Evolutionary conservation across 2,797 vertebrate genomes (phyloP).

Genomic region (Kryptolebias ocellatus): DNA sequence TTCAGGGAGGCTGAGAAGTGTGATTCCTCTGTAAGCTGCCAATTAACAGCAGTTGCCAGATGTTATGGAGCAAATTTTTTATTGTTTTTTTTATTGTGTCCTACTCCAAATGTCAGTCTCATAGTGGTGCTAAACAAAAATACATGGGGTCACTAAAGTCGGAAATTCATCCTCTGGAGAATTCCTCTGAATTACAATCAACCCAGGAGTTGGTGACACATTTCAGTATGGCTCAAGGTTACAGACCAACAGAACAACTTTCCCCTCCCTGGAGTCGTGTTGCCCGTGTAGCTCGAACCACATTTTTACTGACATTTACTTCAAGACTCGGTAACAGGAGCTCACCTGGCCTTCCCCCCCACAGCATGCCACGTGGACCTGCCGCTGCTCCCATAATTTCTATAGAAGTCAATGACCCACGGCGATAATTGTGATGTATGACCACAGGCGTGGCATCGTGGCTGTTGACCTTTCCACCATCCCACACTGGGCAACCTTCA

Average conservation of each 20-base stretch:
- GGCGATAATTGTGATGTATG: constrained; percentile 81
- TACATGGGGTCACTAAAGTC: neutral
- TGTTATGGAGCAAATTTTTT: neutral
- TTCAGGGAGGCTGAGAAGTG: too few relatives aligned
- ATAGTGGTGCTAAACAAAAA: neutral
- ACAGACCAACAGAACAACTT: constrained; percentile 9
- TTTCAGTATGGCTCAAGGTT: constrained; percentile 10
- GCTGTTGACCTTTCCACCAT: constrained; percentile 79
- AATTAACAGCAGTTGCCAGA: too few relatives aligned
- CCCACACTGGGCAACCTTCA: constrained; percentile 73
- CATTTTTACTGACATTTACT: constrained; percentile 31
- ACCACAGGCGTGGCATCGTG: constrained; percentile 62
- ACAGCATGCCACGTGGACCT: constrained; percentile 18
- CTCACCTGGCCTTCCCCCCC: constrained; percentile 34
- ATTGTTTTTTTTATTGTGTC: neutral
- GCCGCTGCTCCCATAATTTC: constrained; percentile 59
- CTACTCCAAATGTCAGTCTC: neutral
- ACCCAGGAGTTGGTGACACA: constrained; percentile 3
- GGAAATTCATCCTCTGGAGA: constrained; percentile 2
- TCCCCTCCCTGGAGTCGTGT: neutral
- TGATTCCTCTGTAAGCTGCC: too few relatives aligned
- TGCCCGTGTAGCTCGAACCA: neutral
- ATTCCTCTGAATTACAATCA: neutral
- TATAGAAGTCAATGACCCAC: constrained; percentile 72
- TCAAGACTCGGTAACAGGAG: constrained; percentile 12